Base-by-base conservation (phyloP, 2,888 invertebrate genomes). In the Mesodorylaimus sp. region DNA sequence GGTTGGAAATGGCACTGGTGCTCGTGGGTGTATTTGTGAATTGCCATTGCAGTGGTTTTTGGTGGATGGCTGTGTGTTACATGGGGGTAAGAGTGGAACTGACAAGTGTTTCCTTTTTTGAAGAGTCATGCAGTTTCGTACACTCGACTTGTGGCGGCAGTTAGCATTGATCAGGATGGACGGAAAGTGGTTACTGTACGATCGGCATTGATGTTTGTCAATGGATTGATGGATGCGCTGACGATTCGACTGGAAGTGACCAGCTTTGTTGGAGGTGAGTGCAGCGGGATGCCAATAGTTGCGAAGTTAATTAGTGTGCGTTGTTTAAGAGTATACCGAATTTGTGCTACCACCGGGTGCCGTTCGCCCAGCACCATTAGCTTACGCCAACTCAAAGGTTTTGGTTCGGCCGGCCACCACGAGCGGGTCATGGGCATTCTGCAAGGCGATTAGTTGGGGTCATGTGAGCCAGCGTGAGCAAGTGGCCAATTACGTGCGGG, bases 161-260 rank as follows among this genome's bases (percentile, higher is more conserved):
- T 97, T 21, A 79, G 81, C 0, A 72, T 91, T 55, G 87, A 89
- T 68, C 89, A 89, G 0, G 86, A 87, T 1, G 93, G 93, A 1
- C 79, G 85, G 59, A 95, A 95, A 70, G 72, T 93, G 58, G 81
- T 91, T 48, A 83, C 85, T 7, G 81, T 95, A 19, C 77, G 91
- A 53, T 93, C 93, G 7, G 86, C 89, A 27, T 73, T 95, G 54
- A 77, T 79, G 58, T 72, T 91, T 1, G 69, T 76, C 48, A 93
- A 93, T 70, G 59, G 75, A 58, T 70, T 88, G 58, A 76, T 79
- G 47, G 79, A 81, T 58, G 66, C 77, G 0, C 74, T 88, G 13
- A 78, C 81, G 56, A 66, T 85, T 1, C 79, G 78, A 61, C 71
- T 85, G 63, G 79, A 80, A 54, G 52, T 53, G 21, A 50, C 54